Conservation (phyloP, 2,797 vertebrate genomes). For the Spondyliosoma cantharus region DNA sequence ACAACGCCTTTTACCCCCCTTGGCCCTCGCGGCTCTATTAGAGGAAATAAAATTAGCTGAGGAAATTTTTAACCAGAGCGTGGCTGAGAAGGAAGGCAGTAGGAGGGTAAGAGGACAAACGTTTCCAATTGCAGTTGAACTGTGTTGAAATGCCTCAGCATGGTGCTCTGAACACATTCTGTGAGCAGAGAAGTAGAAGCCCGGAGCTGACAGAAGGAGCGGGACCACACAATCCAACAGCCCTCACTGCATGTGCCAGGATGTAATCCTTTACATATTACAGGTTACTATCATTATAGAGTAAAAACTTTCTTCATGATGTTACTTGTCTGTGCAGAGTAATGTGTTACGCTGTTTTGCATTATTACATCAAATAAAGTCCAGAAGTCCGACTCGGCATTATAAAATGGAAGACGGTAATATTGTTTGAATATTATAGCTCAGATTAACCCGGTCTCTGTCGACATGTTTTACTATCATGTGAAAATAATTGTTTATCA, state of each 20-base stretch:
- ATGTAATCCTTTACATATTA: too few relatives aligned
- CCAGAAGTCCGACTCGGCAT: too few relatives aligned
- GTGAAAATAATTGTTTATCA: too few relatives aligned
- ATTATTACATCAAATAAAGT: too few relatives aligned
- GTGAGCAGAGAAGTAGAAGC: background rate
- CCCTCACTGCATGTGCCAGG: background rate
- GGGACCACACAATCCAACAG: background rate
- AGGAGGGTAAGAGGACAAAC: background rate
- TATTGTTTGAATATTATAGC: too few relatives aligned
- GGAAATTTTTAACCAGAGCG: background rate
- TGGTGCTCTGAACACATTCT: background rate
- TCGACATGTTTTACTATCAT: too few relatives aligned
- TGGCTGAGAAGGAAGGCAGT: background rate
- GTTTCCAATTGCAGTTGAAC: background rate
- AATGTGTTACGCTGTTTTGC: too few relatives aligned
- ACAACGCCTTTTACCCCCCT: slow-evolving; percentile 19
- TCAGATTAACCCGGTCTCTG: too few relatives aligned
- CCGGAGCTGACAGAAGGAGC: background rate
- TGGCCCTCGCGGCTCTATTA: slow-evolving; percentile 31
- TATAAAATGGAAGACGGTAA: too few relatives aligned
- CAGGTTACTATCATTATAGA: too few relatives aligned
- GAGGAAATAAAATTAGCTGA: slow-evolving; percentile 3
- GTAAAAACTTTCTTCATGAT: too few relatives aligned
- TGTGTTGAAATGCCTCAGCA: background rate
- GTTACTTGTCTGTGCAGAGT: too few relatives aligned